Percentiles rank a stretch among this genome's conserved stretches.
Conservation (phyloP, 2,888 invertebrate species). For the Mycalesis mineus region DNA sequence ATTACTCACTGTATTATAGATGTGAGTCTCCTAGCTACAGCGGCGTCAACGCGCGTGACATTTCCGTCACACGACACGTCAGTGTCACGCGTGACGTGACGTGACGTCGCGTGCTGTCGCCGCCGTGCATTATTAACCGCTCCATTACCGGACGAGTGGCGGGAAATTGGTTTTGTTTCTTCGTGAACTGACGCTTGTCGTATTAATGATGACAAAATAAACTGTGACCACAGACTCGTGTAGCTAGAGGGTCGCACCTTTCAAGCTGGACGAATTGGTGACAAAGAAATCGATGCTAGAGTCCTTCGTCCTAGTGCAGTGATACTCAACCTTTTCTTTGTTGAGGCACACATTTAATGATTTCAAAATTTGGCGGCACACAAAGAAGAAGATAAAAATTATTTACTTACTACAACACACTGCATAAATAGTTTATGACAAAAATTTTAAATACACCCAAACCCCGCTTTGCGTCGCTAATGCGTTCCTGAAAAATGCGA, state of each 20-base stretch:
- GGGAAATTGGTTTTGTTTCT: constrained; percentile 39
- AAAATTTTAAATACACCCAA: too few relatives aligned
- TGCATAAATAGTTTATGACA: too few relatives aligned
- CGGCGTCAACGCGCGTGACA: constrained; percentile 40
- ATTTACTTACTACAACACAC: too few relatives aligned
- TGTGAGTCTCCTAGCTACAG: neutral
- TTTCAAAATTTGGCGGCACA: too few relatives aligned
- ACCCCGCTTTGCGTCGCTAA: too few relatives aligned
- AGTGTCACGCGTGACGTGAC: constrained; percentile 43
- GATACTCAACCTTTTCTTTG: too few relatives aligned
- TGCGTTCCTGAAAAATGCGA: too few relatives aligned
- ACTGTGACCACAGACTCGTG: neutral
- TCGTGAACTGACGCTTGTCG: constrained; percentile 6
- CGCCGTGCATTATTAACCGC: constrained; percentile 60
- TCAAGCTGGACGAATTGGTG: neutral
- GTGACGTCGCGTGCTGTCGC: constrained; percentile 48
- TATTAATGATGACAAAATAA: constrained; percentile 29
- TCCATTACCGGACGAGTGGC: constrained; percentile 57
- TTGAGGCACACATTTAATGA: too few relatives aligned
- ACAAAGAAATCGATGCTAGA: too few relatives aligned
- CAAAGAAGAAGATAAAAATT: too few relatives aligned
- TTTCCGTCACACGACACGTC: constrained; percentile 52
- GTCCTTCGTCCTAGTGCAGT: too few relatives aligned
- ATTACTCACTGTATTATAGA: constrained; percentile 25
- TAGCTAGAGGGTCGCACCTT: neutral